Percentiles rank a stretch among this genome's conserved stretches.
These are phyloP conservation scores for Rallus limicola DNA, from an alignment of 2,113 vertebrate genomes.

Conservation along the genomic window DNA sequence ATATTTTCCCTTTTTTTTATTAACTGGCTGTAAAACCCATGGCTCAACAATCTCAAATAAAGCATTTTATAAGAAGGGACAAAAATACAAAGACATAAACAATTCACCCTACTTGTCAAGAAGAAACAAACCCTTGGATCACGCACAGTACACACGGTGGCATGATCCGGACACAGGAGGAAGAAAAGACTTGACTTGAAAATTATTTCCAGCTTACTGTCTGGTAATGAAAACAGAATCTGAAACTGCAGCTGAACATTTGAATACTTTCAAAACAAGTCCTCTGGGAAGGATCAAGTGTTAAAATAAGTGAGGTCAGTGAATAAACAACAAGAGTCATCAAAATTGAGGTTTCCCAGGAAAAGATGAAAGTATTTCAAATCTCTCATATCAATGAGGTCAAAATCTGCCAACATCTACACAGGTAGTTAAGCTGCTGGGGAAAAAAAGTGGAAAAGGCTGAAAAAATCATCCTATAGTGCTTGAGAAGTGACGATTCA, in stretches of 20 bases:
- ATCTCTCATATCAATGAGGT: background rate
- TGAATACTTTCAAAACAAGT: conserved; percentile 6
- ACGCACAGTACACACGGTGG: background rate
- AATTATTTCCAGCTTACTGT: conserved; percentile 22
- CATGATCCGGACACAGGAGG: background rate
- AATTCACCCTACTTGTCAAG: background rate
- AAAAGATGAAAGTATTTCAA: background rate
- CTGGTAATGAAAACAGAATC: background rate
- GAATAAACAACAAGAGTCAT: background rate
- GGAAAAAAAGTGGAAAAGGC: background rate
- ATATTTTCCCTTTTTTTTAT: background rate
- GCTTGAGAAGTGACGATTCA: background rate
- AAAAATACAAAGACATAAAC: background rate
- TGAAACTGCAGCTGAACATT: background rate
- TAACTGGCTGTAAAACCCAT: background rate
- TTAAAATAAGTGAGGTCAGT: background rate
- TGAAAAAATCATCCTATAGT: background rate
- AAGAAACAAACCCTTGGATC: background rate
- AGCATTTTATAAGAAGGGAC: background rate
- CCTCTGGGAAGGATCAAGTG: background rate
- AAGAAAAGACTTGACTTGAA: background rate
- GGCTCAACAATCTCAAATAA: background rate
- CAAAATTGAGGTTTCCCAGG: background rate
- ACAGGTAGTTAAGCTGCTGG: background rate
- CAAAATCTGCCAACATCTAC: background rate